These are phyloP conservation scores for Lepidothrix coronata DNA, from an alignment of 2,113 vertebrate genomes.

Conservation along the genomic window DNA sequence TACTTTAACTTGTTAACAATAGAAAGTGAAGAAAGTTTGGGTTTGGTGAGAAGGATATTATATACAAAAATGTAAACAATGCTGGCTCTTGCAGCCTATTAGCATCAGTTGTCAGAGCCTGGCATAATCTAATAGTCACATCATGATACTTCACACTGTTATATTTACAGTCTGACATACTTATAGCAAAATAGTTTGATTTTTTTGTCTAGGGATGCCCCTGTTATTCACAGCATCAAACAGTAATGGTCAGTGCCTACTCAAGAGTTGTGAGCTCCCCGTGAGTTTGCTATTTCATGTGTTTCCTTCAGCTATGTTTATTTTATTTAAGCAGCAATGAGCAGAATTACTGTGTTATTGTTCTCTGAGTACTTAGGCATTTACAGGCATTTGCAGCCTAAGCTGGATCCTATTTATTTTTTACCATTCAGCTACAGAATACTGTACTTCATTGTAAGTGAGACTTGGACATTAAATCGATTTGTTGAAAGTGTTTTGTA, in stretches of 20 bases:
- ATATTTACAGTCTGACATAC: not conserved
- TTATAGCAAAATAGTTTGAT: not conserved
- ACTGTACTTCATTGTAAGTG: not conserved
- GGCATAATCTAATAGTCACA: not conserved
- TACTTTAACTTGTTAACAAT: not conserved
- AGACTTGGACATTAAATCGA: not conserved
- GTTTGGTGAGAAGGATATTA: not conserved
- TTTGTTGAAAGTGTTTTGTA: not conserved
- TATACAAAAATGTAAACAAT: not conserved
- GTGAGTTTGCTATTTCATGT: not conserved
- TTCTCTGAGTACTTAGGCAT: not conserved
- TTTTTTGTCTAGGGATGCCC: not conserved
- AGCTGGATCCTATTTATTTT: not conserved
- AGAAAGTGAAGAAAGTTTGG: not conserved
- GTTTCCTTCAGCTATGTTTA: not conserved
- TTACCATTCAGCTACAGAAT: not conserved
- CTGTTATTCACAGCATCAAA: rapidly evolving
- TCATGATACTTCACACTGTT: not conserved
- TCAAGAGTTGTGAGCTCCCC: not conserved
- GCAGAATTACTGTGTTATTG: not conserved
- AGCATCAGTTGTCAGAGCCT: not conserved
- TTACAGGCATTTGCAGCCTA: not conserved
- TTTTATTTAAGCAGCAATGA: not conserved
- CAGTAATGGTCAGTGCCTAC: not conserved
- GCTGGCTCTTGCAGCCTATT: not conserved